phyloP scores from a whole-genome alignment of 2,888 invertebrate species.

The Lucinisca nassula region DNA sequence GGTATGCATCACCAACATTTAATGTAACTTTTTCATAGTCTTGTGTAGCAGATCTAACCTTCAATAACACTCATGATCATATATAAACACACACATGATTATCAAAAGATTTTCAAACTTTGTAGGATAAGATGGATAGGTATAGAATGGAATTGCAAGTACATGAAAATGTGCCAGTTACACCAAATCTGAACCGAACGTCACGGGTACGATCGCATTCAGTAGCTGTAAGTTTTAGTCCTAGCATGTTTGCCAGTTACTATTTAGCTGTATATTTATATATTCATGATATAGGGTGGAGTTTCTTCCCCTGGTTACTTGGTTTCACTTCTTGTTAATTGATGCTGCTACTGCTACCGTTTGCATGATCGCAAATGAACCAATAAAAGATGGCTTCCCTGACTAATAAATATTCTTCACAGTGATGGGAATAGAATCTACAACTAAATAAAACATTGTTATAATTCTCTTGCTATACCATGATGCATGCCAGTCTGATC shows the following conservation, averaged over 20 bases:
- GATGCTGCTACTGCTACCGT: neutral
- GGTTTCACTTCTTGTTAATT: neutral
- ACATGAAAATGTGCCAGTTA: slow-evolving; percentile 83
- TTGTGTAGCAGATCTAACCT: no score
- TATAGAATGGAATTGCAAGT: slow-evolving; percentile 85
- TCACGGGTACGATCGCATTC: slow-evolving; percentile 79
- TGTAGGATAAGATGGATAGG: slow-evolving; percentile 85
- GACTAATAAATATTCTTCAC: no score
- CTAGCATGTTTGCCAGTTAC: slow-evolving; percentile 12
- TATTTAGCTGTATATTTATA: neutral
- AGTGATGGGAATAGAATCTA: no score
- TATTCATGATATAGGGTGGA: neutral
- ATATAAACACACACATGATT: neutral
- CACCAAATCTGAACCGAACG: slow-evolving; percentile 84
- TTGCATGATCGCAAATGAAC: slow-evolving; percentile 1
- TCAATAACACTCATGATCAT: no score
- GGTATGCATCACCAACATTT: no score
- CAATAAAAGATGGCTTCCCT: no score
- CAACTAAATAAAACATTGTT: no score
- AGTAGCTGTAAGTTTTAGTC: slow-evolving; percentile 8
- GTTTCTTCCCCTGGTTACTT: slow-evolving; percentile 8
- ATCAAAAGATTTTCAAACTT: slow-evolving; percentile 51
- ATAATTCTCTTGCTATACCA: no score
- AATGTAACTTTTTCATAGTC: no score
- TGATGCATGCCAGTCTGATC: no score